Evolutionary conservation across 2,888 invertebrate species (phyloP).

Genomic region (Cynaeus angustus): DNA sequence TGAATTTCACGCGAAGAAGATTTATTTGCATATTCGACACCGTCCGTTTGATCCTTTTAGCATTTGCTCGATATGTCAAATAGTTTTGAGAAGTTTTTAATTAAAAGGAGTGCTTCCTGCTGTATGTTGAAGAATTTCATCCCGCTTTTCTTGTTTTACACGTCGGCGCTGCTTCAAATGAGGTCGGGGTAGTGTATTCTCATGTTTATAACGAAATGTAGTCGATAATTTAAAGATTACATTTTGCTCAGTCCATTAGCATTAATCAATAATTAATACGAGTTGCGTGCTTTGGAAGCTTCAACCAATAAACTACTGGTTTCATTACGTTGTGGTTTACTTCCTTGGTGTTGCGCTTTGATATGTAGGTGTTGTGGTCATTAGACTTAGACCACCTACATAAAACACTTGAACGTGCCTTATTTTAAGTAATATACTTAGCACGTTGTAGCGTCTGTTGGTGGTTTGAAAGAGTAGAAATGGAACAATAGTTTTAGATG

Average conservation of each 20-base stretch:
- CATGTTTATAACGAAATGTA: slow-evolving; percentile 58
- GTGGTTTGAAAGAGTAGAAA: no score
- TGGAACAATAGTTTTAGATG: no score
- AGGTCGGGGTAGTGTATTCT: slow-evolving; percentile 51
- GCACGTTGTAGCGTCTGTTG: background rate
- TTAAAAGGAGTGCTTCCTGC: slow-evolving; percentile 38
- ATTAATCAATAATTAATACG: slow-evolving; percentile 64
- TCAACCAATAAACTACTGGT: slow-evolving; percentile 59
- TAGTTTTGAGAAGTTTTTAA: slow-evolving; percentile 39
- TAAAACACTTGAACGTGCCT: slow-evolving; percentile 12
- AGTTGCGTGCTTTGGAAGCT: slow-evolving; percentile 60
- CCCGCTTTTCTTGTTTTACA: slow-evolving; percentile 28
- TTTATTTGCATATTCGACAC: slow-evolving; percentile 8
- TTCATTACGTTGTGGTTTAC: slow-evolving; percentile 53
- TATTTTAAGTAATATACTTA: background rate
- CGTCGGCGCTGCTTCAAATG: slow-evolving; percentile 31
- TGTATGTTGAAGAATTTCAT: slow-evolving; percentile 26
- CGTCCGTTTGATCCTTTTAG: background rate
- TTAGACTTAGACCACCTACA: slow-evolving; percentile 56
- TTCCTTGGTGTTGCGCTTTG: slow-evolving; percentile 19
- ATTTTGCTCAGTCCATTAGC: slow-evolving; percentile 60
- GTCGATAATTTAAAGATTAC: slow-evolving; percentile 60
- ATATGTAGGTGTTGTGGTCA: slow-evolving; percentile 58
- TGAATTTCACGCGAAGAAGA: slow-evolving; percentile 2
- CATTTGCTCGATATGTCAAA: slow-evolving; percentile 3